Evolutionary conservation across 1,140 invertebrate genomes (phyloP), one percentile per base, ranked within the genome.

Genomic region (Campodea augens): DNA sequence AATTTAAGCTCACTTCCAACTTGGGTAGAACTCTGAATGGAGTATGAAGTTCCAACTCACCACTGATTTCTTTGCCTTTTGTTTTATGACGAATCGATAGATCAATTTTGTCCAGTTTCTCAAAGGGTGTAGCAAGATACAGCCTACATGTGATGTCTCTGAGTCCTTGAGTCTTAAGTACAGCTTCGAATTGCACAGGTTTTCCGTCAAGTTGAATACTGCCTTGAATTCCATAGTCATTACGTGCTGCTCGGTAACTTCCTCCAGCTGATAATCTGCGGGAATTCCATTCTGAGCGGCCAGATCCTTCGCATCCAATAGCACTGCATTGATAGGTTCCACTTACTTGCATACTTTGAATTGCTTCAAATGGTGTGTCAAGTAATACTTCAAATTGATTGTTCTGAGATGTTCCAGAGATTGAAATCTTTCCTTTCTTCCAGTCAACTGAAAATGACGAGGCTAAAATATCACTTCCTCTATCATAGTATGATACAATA

Each of bases 81-180:
- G 2, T n/a, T 41, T 40, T 36, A 19, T 4, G 25, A 13, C n/a
- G 42, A 22, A 32, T 23, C 24, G 20, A 18, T 36, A 57, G 22
- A 5, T 29, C 23, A 4, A 54, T 38, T 7, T 48, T 49, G 37
- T 54, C 50, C 29, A 51, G 54, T 25, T 49, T 49, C 4, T 45
- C 2, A 22, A 58, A 56, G 4, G 59, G 58, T 7, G 57, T 55
- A 18, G 25, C 46, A 12, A 58, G 10, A 23, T 49, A 46, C 0
- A 52, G n/a, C 5, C n/a, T 19, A 1, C 48, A 22, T 39, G 49
- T 46, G 0, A 40, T 40, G 20, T 44, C 4, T 4, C 29, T 12
- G 4, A 46, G 1, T 4, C 51, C 49, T 13, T 46, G 12, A 24
- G 12, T 21, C 21, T 12, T 12, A 5, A 45, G 15, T 23, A 19